Evolutionary conservation across 2,797 vertebrate species (phyloP).

Genomic region (Phrynocephalus guinanensis): DNA sequence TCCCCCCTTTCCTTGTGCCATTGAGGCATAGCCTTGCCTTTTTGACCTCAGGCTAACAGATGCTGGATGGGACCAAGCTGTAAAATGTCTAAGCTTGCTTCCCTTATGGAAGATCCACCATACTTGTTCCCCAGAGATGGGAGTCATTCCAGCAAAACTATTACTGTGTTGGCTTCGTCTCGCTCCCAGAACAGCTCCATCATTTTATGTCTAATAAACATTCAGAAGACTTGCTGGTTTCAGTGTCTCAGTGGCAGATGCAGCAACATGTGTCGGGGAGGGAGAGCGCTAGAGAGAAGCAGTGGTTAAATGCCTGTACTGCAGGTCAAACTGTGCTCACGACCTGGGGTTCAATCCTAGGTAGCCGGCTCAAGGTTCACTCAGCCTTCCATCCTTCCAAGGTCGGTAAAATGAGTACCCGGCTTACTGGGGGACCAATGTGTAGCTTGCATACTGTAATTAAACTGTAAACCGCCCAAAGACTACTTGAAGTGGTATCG

Average conservation of each 20-base stretch:
- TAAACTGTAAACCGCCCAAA: no score
- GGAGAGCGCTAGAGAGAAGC: no score
- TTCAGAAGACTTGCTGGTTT: not conserved
- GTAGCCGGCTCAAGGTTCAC: no score
- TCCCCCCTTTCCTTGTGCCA: constrained; percentile 27
- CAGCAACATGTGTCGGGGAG: not conserved
- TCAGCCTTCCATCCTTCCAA: no score
- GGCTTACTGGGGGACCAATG: no score
- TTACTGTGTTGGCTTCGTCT: not conserved
- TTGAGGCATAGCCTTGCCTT: constrained; percentile 15
- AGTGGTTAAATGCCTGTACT: no score
- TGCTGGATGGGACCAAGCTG: not conserved
- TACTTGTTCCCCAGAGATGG: constrained; percentile 31
- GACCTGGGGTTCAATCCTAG: no score
- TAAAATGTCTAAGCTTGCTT: constrained; percentile 25
- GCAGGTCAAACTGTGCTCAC: no score
- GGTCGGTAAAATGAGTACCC: no score
- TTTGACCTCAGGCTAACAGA: not conserved
- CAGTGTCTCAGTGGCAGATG: not conserved
- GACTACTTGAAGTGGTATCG: no score
- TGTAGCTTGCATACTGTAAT: no score
- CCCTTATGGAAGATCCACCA: constrained; percentile 30
- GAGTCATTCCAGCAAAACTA: constrained; percentile 4
- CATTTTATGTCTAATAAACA: not conserved
- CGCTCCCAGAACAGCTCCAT: not conserved